Evolutionary conservation across 2,888 invertebrate genomes (phyloP).

Genomic region (Pristionchus mayeri): DNA sequence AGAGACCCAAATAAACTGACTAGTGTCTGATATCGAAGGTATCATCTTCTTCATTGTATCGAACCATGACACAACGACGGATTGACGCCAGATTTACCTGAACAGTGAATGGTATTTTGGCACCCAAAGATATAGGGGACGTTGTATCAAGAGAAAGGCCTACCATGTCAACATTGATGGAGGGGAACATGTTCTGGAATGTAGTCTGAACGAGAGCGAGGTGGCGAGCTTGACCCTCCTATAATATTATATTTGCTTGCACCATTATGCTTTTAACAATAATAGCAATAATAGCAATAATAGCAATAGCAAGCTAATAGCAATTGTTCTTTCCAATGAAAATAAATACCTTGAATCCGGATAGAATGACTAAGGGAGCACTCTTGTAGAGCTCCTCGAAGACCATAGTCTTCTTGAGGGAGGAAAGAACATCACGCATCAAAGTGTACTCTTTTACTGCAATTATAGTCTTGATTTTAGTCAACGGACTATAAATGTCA

Average conservation of each 20-base stretch:
- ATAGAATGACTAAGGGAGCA: slow-evolving; percentile 88
- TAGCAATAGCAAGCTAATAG: too few relatives aligned
- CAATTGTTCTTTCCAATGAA: too few relatives aligned
- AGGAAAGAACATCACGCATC: slow-evolving; percentile 88
- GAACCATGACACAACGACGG: slow-evolving; percentile 90
- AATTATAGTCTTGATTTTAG: slow-evolving; percentile 40
- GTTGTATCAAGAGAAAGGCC: slow-evolving; percentile 71
- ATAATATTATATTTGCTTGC: too few relatives aligned
- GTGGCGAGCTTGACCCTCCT: slow-evolving; percentile 80
- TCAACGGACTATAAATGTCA: slow-evolving; percentile 42
- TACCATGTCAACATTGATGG: slow-evolving; percentile 92
- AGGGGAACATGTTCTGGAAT: slow-evolving; percentile 98
- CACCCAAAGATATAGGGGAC: not conserved
- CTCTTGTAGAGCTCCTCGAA: slow-evolving; percentile 84
- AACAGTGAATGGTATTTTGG: not conserved
- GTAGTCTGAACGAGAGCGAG: slow-evolving; percentile 93
- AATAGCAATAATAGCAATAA: too few relatives aligned
- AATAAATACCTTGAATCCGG: slow-evolving; percentile 70
- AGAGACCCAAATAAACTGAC: slow-evolving; percentile 76
- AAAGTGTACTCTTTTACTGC: slow-evolving; percentile 84
- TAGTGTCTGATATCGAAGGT: slow-evolving; percentile 94
- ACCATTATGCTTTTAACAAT: too few relatives aligned
- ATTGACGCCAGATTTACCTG: slow-evolving; percentile 90
- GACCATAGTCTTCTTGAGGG: slow-evolving; percentile 85
- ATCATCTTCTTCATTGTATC: slow-evolving; percentile 89